These are phyloP conservation scores for Paedocypris micromegethes DNA, from an alignment of 2,797 vertebrate species.

Conservation along the genomic window DNA sequence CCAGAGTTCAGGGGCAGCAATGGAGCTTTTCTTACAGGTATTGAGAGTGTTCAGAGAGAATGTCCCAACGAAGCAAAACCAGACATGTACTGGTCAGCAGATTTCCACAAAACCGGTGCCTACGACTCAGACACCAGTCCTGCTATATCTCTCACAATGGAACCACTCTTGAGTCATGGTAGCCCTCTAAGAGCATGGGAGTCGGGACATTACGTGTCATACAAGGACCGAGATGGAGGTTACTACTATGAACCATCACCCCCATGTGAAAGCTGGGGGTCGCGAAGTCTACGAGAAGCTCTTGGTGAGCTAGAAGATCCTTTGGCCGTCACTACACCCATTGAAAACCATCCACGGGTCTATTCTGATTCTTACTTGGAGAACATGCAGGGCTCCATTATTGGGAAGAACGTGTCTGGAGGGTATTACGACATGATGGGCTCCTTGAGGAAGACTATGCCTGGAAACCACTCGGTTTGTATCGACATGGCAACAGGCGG, in stretches of 20 bases:
- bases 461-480: slow-evolving; percentile 67
- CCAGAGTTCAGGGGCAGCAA: slow-evolving; percentile 69
- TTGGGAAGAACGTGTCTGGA: slow-evolving; percentile 57
- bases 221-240: slow-evolving; percentile 68
- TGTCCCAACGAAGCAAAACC: slow-evolving; percentile 56
- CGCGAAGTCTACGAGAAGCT: slow-evolving; percentile 65
- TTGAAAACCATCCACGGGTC: slow-evolving; percentile 53
- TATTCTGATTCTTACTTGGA: slow-evolving; percentile 65
- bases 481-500: slow-evolving; percentile 70
- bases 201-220: slow-evolving; percentile 73
- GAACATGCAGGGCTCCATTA: slow-evolving; percentile 54
- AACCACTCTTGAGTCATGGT: slow-evolving; percentile 77
- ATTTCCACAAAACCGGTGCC: slow-evolving; percentile 58
- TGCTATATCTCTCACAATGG: slow-evolving; percentile 79
- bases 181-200: slow-evolving; percentile 69
- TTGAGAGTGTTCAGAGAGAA: slow-evolving; percentile 46
- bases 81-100: slow-evolving; percentile 71
- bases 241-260: slow-evolving; percentile 72
- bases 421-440: slow-evolving; percentile 80
- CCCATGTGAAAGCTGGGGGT: slow-evolving; percentile 72
- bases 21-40: slow-evolving; percentile 69
- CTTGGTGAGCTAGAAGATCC: slow-evolving; percentile 78
- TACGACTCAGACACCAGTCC: slow-evolving; percentile 77
- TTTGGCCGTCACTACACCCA: slow-evolving; percentile 64
- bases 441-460: slow-evolving; percentile 74